phyloP scores from a whole-genome alignment of 1,140 invertebrate genomes.

The Mycetomoellerius zeteki region DNA sequence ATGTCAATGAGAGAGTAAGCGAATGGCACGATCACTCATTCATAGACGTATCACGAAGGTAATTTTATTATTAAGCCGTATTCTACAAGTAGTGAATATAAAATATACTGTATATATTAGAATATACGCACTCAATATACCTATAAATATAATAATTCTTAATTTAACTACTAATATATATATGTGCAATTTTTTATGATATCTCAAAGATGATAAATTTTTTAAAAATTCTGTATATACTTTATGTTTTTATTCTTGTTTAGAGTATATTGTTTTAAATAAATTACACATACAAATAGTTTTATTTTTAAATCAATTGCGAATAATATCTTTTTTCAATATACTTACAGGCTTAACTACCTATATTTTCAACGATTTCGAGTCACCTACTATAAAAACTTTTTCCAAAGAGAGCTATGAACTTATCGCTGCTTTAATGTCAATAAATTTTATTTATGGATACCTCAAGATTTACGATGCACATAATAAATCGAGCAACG shows the following conservation, averaged over 20 bases:
- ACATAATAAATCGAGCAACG: not conserved
- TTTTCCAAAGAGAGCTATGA: not conserved
- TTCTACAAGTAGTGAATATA: slow-evolving; percentile 37
- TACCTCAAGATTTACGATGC: too few relatives aligned
- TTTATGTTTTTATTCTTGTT: not conserved
- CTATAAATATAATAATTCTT: slow-evolving; percentile 11
- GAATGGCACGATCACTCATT: not conserved
- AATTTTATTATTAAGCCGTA: slow-evolving; percentile 21
- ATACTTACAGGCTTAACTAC: not conserved
- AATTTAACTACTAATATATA: not conserved
- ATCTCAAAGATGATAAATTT: not conserved
- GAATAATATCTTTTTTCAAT: not conserved
- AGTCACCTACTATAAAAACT: not conserved
- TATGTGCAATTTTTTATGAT: too few relatives aligned
- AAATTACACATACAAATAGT: not conserved
- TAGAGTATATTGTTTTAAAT: not conserved
- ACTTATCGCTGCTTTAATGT: not conserved
- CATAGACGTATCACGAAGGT: not conserved
- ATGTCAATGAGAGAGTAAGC: not conserved
- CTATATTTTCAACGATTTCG: not conserved
- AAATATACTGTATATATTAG: not conserved
- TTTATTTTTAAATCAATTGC: not conserved
- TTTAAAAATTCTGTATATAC: not conserved
- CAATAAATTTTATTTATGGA: not conserved
- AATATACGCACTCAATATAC: slow-evolving; percentile 42